Evolutionary conservation across 2,888 invertebrate genomes (phyloP).

Genomic region (Perithous albicinctus): DNA sequence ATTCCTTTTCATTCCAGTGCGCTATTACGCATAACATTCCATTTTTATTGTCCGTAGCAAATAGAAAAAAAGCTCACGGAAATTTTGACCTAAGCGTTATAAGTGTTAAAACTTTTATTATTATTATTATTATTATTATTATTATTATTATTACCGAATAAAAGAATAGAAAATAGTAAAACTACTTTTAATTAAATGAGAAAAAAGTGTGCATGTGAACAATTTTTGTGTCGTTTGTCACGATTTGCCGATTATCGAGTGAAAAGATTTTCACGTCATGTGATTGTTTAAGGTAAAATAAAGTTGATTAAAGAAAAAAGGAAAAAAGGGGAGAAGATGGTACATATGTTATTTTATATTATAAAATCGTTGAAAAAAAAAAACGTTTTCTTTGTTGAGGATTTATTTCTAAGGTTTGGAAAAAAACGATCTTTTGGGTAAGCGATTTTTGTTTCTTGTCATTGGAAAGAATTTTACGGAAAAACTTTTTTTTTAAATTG

Average conservation of each 20-base stretch:
- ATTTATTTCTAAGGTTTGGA: too few relatives aligned
- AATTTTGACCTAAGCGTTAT: slow-evolving; percentile 56
- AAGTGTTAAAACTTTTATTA: slow-evolving; percentile 45
- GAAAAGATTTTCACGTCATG: slow-evolving; percentile 7
- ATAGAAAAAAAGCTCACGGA: slow-evolving; percentile 40
- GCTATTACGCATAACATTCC: slow-evolving; percentile 34
- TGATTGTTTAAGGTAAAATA: slow-evolving; percentile 37
- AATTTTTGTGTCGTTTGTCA: slow-evolving; percentile 16
- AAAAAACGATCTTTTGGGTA: too few relatives aligned
- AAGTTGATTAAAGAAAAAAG: slow-evolving; percentile 18
- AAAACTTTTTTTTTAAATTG: too few relatives aligned
- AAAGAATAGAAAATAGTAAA: slow-evolving; percentile 12
- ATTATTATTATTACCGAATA: slow-evolving; percentile 9
- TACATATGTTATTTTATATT: not conserved
- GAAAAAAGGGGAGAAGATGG: not conserved
- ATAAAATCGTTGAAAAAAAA: not conserved
- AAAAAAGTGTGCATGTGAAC: slow-evolving; percentile 8
- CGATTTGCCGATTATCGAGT: slow-evolving; percentile 38
- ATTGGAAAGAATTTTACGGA: too few relatives aligned
- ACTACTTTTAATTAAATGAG: slow-evolving; percentile 17
- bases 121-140: slow-evolving; percentile 40
- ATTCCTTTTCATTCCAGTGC: slow-evolving; percentile 43
- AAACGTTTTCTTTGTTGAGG: too few relatives aligned
- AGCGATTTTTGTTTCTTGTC: too few relatives aligned
- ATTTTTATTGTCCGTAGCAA: slow-evolving; percentile 33